These are phyloP conservation scores for Pseudochirops cupreus DNA, from an alignment of 2,797 vertebrate species.

Conservation along the genomic window DNA sequence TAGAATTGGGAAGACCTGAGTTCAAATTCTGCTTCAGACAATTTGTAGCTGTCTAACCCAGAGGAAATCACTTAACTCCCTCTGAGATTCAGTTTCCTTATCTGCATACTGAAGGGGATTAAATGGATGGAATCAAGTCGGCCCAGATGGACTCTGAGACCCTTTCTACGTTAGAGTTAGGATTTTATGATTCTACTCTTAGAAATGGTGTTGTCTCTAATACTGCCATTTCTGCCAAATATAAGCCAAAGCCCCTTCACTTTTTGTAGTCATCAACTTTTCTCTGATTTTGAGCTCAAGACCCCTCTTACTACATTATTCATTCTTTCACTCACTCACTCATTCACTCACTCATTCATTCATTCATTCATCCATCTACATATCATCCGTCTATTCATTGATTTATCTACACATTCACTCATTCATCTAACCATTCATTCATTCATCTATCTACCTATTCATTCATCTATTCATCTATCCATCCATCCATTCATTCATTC, in stretches of 20 bases:
- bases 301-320: not conserved
- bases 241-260: not conserved
- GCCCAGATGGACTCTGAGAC: not conserved
- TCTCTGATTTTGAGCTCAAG: not conserved
- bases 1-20: not conserved
- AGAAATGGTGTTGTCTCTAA: not conserved
- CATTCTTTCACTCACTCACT: too few species aligned
- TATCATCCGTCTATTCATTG: too few species aligned
- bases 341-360: too few species aligned
- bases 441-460: too few species aligned
- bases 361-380: too few species aligned
- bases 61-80: not conserved
- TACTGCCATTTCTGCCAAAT: not conserved
- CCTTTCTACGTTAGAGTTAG: not conserved
- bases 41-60: not conserved
- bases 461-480: too few species aligned
- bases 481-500: too few species aligned
- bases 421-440: too few species aligned
- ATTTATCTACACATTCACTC: too few species aligned
- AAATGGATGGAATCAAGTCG: not conserved
- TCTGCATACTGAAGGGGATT: not conserved
- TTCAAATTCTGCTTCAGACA: not conserved
- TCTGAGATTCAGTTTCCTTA: not conserved
- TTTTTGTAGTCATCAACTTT: not conserved
- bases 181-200: not conserved